Base-by-base conservation (phyloP, 2,888 invertebrate species). In the Cryptocheilus praepositus region DNA sequence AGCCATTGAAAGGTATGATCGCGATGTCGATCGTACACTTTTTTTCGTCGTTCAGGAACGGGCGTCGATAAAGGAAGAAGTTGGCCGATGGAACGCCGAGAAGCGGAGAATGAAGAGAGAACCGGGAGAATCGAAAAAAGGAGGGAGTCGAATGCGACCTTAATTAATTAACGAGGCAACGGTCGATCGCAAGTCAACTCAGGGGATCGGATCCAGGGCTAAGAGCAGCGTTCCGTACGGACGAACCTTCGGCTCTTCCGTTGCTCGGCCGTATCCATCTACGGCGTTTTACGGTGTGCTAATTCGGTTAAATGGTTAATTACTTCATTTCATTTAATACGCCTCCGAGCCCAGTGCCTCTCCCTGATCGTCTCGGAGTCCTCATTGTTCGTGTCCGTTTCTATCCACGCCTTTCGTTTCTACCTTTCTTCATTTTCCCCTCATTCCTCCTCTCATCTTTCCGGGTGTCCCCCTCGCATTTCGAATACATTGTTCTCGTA, bases 261-360 rank as follows among this genome's bases (percentile, higher is more conserved):
- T n/a, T 18, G n/a, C 16, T 16, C 49, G 49, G 70, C 62, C 72
- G 73, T 71, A 76, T 74, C 71, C 78, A 52, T 61, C 67, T 28
- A 36, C 36, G 36, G 70, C 59, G 72, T 67, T 72, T 72, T 81
- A 81, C 79, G 77, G 77, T 81, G 82, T 79, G 85, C 82, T 84
- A 86, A 86, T 86, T 85, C 86, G 83, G 85, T 83, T 85, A 85
- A 85, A 85, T 84, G 83, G 81, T 86, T 86, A 86, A 86, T 86
- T 86, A 84, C 86, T 86, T 85, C 86, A 86, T 86, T 86, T 81
- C 82, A 81, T 82, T 85, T 84, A 85, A 86, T 86, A 81, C 85
- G 74, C 73, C 77, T 77, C 73, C 77, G 79, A 81, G 82, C 77
- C 80, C 77, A 75, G 73, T 64, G 70, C 57, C 43, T 61, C 69